Conservation (phyloP, 2,888 invertebrate genomes). For the Xestoiulus laeticollis region DNA sequence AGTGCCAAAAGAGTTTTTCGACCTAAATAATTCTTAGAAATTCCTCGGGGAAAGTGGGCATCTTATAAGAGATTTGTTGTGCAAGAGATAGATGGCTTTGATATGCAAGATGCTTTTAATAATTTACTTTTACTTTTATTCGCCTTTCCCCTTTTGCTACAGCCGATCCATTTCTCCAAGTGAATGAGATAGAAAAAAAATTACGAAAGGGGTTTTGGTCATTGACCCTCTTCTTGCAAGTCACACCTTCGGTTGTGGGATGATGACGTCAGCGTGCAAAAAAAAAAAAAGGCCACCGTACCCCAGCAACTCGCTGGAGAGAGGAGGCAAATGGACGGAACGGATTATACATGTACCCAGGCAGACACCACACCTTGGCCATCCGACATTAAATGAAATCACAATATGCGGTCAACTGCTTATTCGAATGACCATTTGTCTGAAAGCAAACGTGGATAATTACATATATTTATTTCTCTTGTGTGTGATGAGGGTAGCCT, state of each 20-base stretch:
- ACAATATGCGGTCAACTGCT: slow-evolving; percentile 23
- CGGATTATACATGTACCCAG: background rate
- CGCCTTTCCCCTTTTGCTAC: background rate
- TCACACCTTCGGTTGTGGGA: slow-evolving; percentile 15
- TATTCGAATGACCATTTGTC: background rate
- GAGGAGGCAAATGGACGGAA: slow-evolving; percentile 25
- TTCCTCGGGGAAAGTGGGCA: background rate
- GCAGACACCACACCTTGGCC: background rate
- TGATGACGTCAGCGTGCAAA: background rate
- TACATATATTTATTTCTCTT: slow-evolving; percentile 12
- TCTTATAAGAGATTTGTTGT: background rate
- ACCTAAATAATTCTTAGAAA: slow-evolving; percentile 18
- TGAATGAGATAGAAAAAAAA: background rate
- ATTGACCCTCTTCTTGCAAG: slow-evolving; percentile 15
- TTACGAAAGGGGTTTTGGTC: background rate
- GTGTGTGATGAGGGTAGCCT: background rate
- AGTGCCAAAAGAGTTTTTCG: background rate
- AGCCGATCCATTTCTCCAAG: background rate
- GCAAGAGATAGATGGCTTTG: slow-evolving; percentile 3
- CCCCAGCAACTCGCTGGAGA: background rate
- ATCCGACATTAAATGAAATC: background rate
- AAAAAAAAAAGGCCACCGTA: background rate
- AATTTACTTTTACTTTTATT: slow-evolving; percentile 18
- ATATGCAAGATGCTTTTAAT: background rate
- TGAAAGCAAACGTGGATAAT: background rate